Percentiles rank a stretch among this genome's conserved stretches.
Conservation (phyloP, 2,888 invertebrate genomes). For the Machimus rusticus region DNA sequence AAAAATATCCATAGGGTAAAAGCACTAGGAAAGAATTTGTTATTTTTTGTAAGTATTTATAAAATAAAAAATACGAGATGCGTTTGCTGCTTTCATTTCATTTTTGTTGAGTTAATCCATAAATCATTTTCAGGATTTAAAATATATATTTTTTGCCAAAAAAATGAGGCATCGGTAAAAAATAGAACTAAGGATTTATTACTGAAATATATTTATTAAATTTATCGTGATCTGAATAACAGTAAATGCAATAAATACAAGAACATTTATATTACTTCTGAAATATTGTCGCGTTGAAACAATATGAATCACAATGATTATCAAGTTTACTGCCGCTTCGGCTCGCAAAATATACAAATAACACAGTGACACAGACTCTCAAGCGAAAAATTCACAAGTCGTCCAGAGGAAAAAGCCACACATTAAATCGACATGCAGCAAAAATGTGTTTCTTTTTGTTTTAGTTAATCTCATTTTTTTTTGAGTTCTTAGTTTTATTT, state of each 20-base stretch:
- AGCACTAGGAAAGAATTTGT: neutral
- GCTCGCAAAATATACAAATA: constrained; percentile 9
- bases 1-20: neutral
- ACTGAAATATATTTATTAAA: constrained; percentile 27
- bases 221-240: neutral
- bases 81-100: neutral
- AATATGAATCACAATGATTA: constrained; percentile 24
- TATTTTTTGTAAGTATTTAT: neutral
- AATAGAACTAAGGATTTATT: neutral
- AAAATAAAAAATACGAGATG: neutral
- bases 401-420: neutral
- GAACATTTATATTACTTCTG: neutral
- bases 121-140: neutral
- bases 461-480: neutral
- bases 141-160: too few species aligned
- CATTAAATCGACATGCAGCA: neutral
- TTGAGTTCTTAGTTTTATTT: neutral
- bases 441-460: neutral
- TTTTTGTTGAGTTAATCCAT: neutral
- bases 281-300: constrained; percentile 13
- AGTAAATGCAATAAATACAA: constrained; percentile 17
- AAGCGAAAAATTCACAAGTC: neutral
- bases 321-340: neutral
- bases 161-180: too few species aligned
- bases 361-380: constrained; percentile 9